phyloP scores from a whole-genome alignment of 2,797 vertebrate genomes.

The Characodon lateralis region DNA sequence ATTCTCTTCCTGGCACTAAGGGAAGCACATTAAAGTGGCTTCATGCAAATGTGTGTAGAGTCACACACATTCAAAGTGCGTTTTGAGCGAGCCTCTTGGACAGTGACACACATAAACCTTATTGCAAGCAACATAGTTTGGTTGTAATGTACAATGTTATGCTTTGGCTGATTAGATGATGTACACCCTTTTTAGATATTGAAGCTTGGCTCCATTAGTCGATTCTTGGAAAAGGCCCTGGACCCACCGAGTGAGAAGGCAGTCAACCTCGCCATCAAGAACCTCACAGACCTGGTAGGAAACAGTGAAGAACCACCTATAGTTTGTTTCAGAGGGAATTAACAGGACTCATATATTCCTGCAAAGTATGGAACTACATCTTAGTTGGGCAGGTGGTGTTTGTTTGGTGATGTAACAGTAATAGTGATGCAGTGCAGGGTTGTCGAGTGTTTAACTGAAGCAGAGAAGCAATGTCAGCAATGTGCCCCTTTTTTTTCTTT shows the following conservation, averaged over 20 bases:
- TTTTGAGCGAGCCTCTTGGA: not conserved
- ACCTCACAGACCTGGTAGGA: constrained; percentile 91
- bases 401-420: no score
- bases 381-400: not conserved
- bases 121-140: not conserved
- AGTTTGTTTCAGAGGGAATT: not conserved
- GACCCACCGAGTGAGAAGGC: constrained; percentile 89
- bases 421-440: no score
- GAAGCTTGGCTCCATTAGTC: constrained; percentile 90
- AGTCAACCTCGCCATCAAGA: constrained; percentile 89
- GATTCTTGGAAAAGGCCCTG: constrained; percentile 89
- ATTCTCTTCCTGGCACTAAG: not conserved
- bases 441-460: no score
- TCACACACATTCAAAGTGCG: not conserved
- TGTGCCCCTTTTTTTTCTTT: no score
- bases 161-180: constrained; percentile 7
- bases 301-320: not conserved
- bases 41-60: not conserved
- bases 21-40: not conserved
- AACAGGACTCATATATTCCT: no score
- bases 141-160: not conserved
- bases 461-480: no score
- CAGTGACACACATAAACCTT: not conserved
- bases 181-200: constrained; percentile 82
- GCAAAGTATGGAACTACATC: not conserved